Conservation (phyloP, 2,113 vertebrate genomes). For the Ptilonorhynchus violaceus region DNA sequence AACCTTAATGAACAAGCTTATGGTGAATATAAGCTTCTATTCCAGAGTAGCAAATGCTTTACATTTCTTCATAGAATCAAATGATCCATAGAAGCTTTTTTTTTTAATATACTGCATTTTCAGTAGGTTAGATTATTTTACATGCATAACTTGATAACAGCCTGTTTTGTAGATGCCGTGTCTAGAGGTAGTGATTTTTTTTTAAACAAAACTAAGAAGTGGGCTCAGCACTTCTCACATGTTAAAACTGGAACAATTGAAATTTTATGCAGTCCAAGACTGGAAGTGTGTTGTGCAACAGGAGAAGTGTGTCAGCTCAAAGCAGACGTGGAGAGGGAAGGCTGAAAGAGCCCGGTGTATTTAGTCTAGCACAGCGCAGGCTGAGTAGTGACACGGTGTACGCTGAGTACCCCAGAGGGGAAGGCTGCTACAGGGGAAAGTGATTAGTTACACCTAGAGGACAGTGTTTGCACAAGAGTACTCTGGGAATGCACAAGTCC, state of each 20-base stretch:
- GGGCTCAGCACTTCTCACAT: not conserved
- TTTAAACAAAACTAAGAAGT: not conserved
- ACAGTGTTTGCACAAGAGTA: not conserved
- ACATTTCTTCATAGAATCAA: not conserved
- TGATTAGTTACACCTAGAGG: not conserved
- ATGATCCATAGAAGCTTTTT: not conserved
- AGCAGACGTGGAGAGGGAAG: not conserved
- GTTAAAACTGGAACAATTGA: not conserved
- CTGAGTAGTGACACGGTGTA: not conserved
- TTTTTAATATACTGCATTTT: not conserved
- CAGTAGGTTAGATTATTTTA: not conserved
- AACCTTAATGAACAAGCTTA: not conserved
- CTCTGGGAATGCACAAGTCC: not conserved
- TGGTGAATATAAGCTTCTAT: not conserved
- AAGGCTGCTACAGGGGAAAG: not conserved
- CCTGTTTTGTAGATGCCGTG: not conserved
- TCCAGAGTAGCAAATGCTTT: not conserved
- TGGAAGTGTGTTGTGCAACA: not conserved
- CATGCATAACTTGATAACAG: not conserved
- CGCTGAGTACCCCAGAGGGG: not conserved
- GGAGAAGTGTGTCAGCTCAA: not conserved
- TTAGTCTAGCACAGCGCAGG: not conserved
- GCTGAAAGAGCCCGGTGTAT: not conserved
- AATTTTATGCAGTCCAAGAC: not conserved
- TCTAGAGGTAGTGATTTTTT: not conserved